Percentiles rank a stretch among this genome's conserved stretches.
Evolutionary conservation across 2,888 invertebrate genomes (phyloP).

Genomic region (Cerastis rubricosa): DNA sequence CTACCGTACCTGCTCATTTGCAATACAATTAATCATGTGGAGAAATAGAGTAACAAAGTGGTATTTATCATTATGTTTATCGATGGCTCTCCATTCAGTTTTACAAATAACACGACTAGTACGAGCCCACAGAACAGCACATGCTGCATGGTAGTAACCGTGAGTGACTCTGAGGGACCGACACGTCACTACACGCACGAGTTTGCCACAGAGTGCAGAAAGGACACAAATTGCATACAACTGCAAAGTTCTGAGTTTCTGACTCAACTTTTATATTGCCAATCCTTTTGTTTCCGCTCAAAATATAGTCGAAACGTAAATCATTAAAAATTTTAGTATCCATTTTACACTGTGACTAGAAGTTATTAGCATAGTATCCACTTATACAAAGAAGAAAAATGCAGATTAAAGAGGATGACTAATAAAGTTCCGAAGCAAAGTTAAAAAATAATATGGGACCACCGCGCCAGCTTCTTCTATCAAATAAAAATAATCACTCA

Average conservation of each 20-base stretch:
- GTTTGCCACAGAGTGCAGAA: too few species aligned
- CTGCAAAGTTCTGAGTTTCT: neutral
- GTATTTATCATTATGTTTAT: slow-evolving; percentile 7
- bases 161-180: neutral
- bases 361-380: too few species aligned
- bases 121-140: too few species aligned
- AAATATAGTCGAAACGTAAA: neutral
- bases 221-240: neutral
- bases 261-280: neutral
- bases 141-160: neutral
- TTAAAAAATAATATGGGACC: too few species aligned
- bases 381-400: too few species aligned
- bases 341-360: too few species aligned
- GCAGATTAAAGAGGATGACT: too few species aligned
- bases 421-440: too few species aligned
- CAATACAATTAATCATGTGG: neutral
- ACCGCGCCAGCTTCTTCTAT: too few species aligned
- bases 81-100: slow-evolving; percentile 3
- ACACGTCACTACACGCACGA: too few species aligned
- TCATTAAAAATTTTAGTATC: too few species aligned
- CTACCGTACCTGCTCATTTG: neutral
- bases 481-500: too few species aligned
- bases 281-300: neutral
- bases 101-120: neutral
- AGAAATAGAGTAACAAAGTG: slow-evolving; percentile 8